Evolutionary conservation across 2,797 vertebrate genomes (phyloP), one percentile per base, ranked within the genome.

Genomic region (Harpagifer antarcticus): DNA sequence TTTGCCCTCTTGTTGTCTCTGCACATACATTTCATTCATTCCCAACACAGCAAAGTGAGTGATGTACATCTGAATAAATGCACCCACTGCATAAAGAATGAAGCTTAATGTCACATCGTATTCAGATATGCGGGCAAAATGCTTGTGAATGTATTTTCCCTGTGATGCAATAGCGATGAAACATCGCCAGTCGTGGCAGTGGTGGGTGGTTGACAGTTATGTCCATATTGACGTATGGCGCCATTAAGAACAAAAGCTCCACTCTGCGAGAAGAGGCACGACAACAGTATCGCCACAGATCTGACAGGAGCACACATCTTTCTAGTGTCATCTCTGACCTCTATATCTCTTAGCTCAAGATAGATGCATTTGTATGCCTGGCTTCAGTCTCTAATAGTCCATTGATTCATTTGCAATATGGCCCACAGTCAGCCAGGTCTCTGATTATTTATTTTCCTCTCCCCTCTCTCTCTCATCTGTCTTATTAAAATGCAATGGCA

Each of bases 401-500:
- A 93, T 92, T 92, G 93, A 93, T 93, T 93, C 86, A 89, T 91
- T 88, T 67, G 33, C 84, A 87, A 85, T 74, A 83, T 63, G 83
- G 79, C 87, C 88, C 74, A 14, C 63, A 88, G 86, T 91, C 77
- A 88, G 76, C 78, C 54, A 66, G 89, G 82, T 82, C 86, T 79
- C 85, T 83, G 83, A 90, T 91, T 92, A 92, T 94, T 92, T 93
- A 91, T 92, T 88, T 91, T 90, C 86, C 81, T 75, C 86, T 56
- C 48, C 69, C 68, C 17, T 0, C 52, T 42, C 76, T 67, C 65
- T 74, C 87, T 83, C 86, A 85, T 90, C 80, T 61, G 54, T 87
- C 89, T 91, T 92, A 93, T 93, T 93, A 91, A 90, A 93, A 91
- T 82, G 86, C 89, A 89, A 89, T 89, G 82, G 85, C 88, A 87